phyloP scores from a whole-genome alignment of 2,888 invertebrate genomes.

The Drosophila tanythrix region DNA sequence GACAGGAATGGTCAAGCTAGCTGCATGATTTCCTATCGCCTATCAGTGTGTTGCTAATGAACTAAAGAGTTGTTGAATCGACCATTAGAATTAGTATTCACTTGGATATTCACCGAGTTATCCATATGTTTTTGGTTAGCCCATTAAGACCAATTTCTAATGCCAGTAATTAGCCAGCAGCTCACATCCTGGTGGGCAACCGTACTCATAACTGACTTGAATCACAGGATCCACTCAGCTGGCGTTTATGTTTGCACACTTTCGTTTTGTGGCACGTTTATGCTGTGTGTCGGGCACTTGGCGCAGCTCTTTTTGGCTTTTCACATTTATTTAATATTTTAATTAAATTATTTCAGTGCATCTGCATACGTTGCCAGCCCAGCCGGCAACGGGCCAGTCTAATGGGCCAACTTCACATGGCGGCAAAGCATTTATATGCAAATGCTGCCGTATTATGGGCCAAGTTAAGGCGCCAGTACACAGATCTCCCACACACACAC shows the following conservation, averaged over 20 bases:
- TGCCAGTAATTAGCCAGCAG: slow-evolving; percentile 53
- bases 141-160: slow-evolving; percentile 44
- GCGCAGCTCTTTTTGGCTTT: slow-evolving; percentile 56
- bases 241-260: slow-evolving; percentile 36
- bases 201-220: slow-evolving; percentile 1
- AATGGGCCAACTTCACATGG: slow-evolving; percentile 73
- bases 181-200: neutral
- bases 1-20: neutral
- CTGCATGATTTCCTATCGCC: neutral
- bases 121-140: slow-evolving; percentile 27
- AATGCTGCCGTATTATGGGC: slow-evolving; percentile 65
- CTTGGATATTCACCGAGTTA: slow-evolving; percentile 9
- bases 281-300: slow-evolving; percentile 32
- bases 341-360: slow-evolving; percentile 77
- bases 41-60: neutral
- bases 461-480: slow-evolving; percentile 28
- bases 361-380: slow-evolving; percentile 48
- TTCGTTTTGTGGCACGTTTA: slow-evolving; percentile 41
- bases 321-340: slow-evolving; percentile 77
- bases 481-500: neutral
- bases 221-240: slow-evolving; percentile 36
- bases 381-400: slow-evolving; percentile 38
- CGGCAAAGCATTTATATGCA: slow-evolving; percentile 70
- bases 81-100: slow-evolving; percentile 5
- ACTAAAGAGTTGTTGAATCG: slow-evolving; percentile 19